phyloP scores from a whole-genome alignment of 2,888 invertebrate species.

The Tortricodes alternella region DNA sequence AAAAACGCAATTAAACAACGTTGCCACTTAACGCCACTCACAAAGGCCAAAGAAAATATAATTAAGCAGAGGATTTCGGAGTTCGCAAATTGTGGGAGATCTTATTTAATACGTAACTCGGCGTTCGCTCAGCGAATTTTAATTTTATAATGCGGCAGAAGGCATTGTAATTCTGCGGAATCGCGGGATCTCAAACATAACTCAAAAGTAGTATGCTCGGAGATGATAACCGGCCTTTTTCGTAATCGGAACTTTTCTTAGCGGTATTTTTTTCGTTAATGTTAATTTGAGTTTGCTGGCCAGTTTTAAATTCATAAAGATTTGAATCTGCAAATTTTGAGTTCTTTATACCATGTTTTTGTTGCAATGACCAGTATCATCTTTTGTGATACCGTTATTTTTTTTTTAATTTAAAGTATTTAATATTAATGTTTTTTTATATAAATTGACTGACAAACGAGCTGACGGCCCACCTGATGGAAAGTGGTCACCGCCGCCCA shows the following conservation, averaged over 20 bases:
- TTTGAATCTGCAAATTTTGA: background rate
- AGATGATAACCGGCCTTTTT: slow-evolving; percentile 70
- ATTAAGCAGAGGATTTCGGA: slow-evolving; percentile 66
- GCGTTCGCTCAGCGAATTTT: slow-evolving; percentile 65
- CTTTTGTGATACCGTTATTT: too few species aligned
- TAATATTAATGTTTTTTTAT: too few species aligned
- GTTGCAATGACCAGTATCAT: too few species aligned
- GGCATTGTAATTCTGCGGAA: slow-evolving; percentile 47
- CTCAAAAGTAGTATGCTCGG: slow-evolving; percentile 66
- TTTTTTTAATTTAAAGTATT: background rate
- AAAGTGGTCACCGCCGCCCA: too few species aligned
- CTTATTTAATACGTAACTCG: slow-evolving; percentile 62
- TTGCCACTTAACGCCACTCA: slow-evolving; percentile 41
- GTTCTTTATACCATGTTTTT: background rate
- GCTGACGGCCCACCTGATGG: too few species aligned
- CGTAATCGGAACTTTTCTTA: slow-evolving; percentile 78
- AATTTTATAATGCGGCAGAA: slow-evolving; percentile 61
- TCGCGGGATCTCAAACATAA: slow-evolving; percentile 46
- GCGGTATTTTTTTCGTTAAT: slow-evolving; percentile 66
- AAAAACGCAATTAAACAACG: slow-evolving; percentile 54
- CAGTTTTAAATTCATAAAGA: slow-evolving; percentile 1
- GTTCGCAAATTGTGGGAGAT: slow-evolving; percentile 61
- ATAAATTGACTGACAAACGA: too few species aligned
- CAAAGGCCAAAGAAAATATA: slow-evolving; percentile 47
- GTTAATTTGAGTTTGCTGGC: slow-evolving; percentile 4